A percentile compares a stretch with the other conserved stretches of the same genome.
phyloP scores from a whole-genome alignment of 53 echinoderm and acorn worm genomes.

The Actinopyga echinites region DNA sequence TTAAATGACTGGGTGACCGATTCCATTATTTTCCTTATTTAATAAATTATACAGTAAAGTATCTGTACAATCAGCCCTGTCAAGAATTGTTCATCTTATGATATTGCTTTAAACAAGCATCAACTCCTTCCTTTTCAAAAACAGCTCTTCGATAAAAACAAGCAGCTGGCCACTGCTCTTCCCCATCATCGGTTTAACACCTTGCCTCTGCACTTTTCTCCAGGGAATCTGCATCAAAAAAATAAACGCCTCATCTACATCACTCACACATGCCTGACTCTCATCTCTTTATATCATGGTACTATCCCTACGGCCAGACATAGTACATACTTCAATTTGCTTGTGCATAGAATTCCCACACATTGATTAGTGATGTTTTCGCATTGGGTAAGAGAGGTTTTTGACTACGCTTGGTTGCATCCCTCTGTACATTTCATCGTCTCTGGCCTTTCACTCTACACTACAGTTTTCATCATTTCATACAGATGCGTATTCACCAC shows the following conservation, averaged over 20 bases:
- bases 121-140: slow-evolving; percentile 12
- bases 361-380: slow-evolving; percentile 45
- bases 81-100: too few relatives aligned
- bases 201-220: slow-evolving; percentile 26
- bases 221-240: slow-evolving; percentile 40
- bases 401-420: slow-evolving; percentile 35
- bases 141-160: slow-evolving; percentile 26
- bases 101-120: too few relatives aligned
- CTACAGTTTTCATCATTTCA: slow-evolving; percentile 3
- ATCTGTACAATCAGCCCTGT: too few relatives aligned
- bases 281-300: slow-evolving; percentile 22
- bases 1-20: too few relatives aligned
- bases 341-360: slow-evolving; percentile 23
- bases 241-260: slow-evolving; percentile 46
- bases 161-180: slow-evolving; percentile 8
- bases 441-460: slow-evolving; percentile 1
- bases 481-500: slow-evolving; percentile 36
- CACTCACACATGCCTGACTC: slow-evolving; percentile 42
- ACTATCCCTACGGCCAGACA: slow-evolving; percentile 24
- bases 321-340: slow-evolving; percentile 20
- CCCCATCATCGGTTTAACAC: slow-evolving; percentile 12
- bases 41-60: too few relatives aligned
- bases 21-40: too few relatives aligned
- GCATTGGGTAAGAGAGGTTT: slow-evolving; percentile 33
- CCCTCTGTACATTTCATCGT: slow-evolving; percentile 35